A percentile compares a stretch with the other conserved stretches of the same genome.
These are phyloP conservation scores for Tortrix viridana DNA, from an alignment of 2,888 invertebrate genomes.

Conservation along the genomic window DNA sequence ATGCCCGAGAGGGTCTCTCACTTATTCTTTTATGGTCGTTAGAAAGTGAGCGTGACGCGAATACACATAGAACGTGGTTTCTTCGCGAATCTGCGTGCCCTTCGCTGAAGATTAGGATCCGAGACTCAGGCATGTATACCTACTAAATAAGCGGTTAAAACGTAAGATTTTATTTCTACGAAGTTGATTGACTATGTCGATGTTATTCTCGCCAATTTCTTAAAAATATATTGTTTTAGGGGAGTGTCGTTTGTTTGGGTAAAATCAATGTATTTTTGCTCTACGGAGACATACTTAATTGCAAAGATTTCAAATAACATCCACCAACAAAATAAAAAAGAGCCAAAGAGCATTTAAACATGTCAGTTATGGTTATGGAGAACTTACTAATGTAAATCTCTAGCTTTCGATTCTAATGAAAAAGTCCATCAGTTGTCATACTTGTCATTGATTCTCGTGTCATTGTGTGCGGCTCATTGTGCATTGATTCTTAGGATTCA, in stretches of 20 bases:
- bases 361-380: neutral
- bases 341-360: neutral
- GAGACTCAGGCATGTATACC: slow-evolving; percentile 12
- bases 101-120: slow-evolving; percentile 30
- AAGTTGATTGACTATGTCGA: too few species aligned
- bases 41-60: slow-evolving; percentile 65
- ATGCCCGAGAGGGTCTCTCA: slow-evolving; percentile 56
- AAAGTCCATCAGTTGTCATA: slow-evolving; percentile 26
- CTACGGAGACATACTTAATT: too few species aligned
- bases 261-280: too few species aligned
- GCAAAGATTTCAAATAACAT: too few species aligned
- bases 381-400: slow-evolving; percentile 3
- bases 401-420: slow-evolving; percentile 31
- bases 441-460: slow-evolving; percentile 22
- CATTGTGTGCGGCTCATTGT: slow-evolving; percentile 21
- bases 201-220: neutral
- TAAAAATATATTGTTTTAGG: neutral
- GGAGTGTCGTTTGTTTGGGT: too few species aligned
- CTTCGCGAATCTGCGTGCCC: slow-evolving; percentile 34
- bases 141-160: slow-evolving; percentile 11
- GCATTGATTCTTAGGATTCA: slow-evolving; percentile 20
- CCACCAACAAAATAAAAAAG: neutral
- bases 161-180: neutral
- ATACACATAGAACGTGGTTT: slow-evolving; percentile 19
- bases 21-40: slow-evolving; percentile 61